phyloP scores from a whole-genome alignment of 2,797 vertebrate genomes.

The Rallus crepitans region DNA sequence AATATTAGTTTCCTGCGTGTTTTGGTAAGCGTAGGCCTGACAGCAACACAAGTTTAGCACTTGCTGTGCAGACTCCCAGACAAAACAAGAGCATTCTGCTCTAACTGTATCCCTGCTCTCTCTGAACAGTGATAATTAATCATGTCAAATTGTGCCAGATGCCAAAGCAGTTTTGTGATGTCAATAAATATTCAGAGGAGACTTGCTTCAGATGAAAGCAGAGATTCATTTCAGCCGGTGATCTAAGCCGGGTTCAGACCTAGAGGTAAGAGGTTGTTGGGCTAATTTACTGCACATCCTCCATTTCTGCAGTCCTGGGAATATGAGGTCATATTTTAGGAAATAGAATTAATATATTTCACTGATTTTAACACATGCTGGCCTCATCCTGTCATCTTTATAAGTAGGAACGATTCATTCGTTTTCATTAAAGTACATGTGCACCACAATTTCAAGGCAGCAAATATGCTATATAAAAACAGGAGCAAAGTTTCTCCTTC shows the following conservation, averaged over 20 bases:
- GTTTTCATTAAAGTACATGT: not conserved
- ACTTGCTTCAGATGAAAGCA: not conserved
- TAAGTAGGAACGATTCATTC: not conserved
- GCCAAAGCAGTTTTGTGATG: not conserved
- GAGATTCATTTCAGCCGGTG: not conserved
- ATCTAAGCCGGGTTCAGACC: not conserved
- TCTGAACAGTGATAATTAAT: constrained; percentile 6
- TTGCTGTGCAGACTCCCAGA: not conserved
- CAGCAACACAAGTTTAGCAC: not conserved
- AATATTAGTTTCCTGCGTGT: not conserved
- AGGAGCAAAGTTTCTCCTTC: not conserved
- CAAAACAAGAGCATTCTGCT: not conserved
- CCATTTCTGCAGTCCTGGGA: not conserved
- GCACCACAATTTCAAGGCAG: not conserved
- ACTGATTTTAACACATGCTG: not conserved
- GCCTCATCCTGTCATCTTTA: constrained; percentile 12
- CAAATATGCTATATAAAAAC: not conserved
- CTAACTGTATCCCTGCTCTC: not conserved
- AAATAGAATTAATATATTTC: constrained; percentile 26
- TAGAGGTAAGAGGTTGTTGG: not conserved
- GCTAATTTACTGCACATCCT: constrained; percentile 22
- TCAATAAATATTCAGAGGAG: constrained; percentile 20
- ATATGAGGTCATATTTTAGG: constrained; percentile 14
- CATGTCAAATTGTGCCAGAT: constrained; percentile 13
- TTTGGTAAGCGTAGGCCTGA: not conserved